phyloP scores from a whole-genome alignment of 53 echinoderm and acorn worm genomes.

The Mesocentrotus franciscanus region DNA sequence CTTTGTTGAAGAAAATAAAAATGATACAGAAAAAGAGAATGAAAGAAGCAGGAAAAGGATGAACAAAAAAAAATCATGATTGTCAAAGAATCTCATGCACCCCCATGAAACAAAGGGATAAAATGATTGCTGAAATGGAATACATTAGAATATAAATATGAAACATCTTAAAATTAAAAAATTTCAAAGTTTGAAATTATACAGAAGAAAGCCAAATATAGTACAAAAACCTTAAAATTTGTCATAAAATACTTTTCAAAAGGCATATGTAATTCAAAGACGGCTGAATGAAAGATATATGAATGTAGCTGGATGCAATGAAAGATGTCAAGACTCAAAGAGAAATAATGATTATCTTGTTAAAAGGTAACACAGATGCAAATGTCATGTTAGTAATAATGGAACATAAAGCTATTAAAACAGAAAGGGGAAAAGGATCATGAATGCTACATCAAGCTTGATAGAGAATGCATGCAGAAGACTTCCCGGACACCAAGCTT shows the following conservation, averaged over 20 bases:
- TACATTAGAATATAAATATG: background rate
- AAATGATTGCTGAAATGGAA: background rate
- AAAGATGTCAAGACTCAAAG: background rate
- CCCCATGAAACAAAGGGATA: no score
- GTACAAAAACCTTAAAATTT: no score
- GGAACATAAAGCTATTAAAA: background rate
- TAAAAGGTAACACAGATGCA: background rate
- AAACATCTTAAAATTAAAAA: background rate
- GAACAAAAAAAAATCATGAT: no score
- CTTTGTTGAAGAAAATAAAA: background rate
- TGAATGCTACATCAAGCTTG: background rate
- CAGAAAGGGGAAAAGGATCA: background rate
- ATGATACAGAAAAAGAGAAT: no score
- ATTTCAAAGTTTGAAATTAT: background rate
- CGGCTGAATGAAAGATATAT: background rate
- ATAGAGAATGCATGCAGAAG: slow-evolving; percentile 22
- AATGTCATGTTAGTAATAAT: slow-evolving; percentile 17
- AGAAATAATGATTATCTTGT: slow-evolving; percentile 40
- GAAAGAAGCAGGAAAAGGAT: background rate
- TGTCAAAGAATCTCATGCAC: no score
- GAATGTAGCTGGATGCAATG: background rate
- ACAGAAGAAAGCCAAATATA: background rate
- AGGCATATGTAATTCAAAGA: background rate
- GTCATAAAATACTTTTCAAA: background rate
- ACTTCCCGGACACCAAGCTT: background rate